Evolutionary conservation across 2,797 vertebrate species (phyloP), one percentile per base, ranked within the genome.

Genomic region (Anas georgica): DNA sequence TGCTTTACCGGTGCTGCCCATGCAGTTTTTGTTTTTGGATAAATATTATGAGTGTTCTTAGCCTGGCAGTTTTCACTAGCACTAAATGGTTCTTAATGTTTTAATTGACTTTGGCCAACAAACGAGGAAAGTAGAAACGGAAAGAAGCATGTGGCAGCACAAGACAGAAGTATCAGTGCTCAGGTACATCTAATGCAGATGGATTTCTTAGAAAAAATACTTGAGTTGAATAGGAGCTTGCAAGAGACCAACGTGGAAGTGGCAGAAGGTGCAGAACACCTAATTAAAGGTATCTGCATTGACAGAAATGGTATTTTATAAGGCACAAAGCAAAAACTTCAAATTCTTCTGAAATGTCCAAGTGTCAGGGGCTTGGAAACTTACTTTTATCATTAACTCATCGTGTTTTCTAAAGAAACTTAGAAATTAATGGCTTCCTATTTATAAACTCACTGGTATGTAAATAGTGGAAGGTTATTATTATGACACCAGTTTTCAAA

Each of bases 41-140:
- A 96, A 94, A 94, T 93, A 94, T 75, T 85, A 46, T 77, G 68
- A 62, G 35, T 85, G 62, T 83, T 93, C 73, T 95, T 45, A 80
- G 60, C 60, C 52, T 85, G 79, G 29, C 35, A 74, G 20, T 69
- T 93, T 93, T 87, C 92, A 91, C 60, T 64, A 89, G 54, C 15
- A 29, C 35, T 67, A 56, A 56, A 60, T 52, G 52, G 45, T 89
- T 95, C 63, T 45, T 63, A 63, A 68, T 48, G 17, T 48, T 93
- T 91, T 74, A 54, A 77, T 23, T 83, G n/a, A 67, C 81, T 77
- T 74, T 92, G 41, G 18, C 35, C 52, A 86, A 86, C 54, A 76
- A 60, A 59, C 1, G 2, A 50, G 20, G 33, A 85, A 92, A 94
- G n/a, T 0, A 0, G 56, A 77, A 89, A 91, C 63, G 46, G 52